Evolutionary conservation across 2,113 vertebrate species (phyloP).

Genomic region (Ageneiosus marmoratus): DNA sequence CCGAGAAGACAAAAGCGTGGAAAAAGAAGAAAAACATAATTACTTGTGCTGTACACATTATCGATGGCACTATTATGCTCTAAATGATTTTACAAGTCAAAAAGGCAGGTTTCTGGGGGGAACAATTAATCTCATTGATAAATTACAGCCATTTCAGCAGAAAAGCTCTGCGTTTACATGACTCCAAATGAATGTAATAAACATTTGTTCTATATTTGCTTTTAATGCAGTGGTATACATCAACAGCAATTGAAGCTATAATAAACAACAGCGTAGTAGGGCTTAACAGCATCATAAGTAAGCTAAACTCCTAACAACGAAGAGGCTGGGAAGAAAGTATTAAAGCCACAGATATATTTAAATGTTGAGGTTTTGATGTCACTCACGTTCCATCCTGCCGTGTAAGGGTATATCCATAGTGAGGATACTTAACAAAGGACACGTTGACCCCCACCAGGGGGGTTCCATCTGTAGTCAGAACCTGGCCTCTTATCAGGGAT

Average conservation of each 20-base stretch:
- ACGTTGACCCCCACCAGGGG: slow-evolving; percentile 97
- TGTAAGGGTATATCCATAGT: slow-evolving; percentile 96
- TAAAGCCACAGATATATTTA: background rate
- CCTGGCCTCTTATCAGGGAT: slow-evolving; percentile 96
- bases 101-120: slow-evolving; percentile 39
- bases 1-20: background rate
- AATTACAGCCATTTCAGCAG: slow-evolving; percentile 43
- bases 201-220: slow-evolving; percentile 47
- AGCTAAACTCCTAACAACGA: slow-evolving; percentile 9
- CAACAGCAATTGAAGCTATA: slow-evolving; percentile 20
- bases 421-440: slow-evolving; percentile 97
- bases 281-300: slow-evolving; percentile 14
- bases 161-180: slow-evolving; percentile 41
- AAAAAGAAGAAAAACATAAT: slow-evolving; percentile 35
- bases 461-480: slow-evolving; percentile 95
- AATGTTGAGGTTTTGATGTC: slow-evolving; percentile 37
- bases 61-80: slow-evolving; percentile 46
- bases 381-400: slow-evolving; percentile 99
- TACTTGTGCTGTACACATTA: slow-evolving; percentile 43
- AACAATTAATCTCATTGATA: slow-evolving; percentile 54
- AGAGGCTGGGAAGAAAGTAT: background rate
- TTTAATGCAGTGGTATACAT: slow-evolving; percentile 37
- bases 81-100: slow-evolving; percentile 53
- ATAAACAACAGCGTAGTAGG: slow-evolving; percentile 1
- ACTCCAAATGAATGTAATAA: slow-evolving; percentile 46